Evolutionary conservation across 1,140 invertebrate genomes (phyloP), one percentile per base, ranked within the genome.

Genomic region (Ericerus pela): DNA sequence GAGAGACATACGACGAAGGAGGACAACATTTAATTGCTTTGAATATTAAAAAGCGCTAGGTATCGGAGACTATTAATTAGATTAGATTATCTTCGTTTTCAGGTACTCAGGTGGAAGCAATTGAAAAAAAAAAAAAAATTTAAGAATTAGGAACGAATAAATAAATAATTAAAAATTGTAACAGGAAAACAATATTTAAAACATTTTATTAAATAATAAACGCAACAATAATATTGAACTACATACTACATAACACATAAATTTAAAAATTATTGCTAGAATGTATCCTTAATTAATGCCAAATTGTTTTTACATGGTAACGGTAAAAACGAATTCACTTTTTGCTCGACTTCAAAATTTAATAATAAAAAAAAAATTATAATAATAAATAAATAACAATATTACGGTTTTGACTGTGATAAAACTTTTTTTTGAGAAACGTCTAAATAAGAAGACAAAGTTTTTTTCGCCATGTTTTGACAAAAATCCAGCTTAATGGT

Each of bases 221-320:
- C 41, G 26, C 41, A 47, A 47, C 41, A 47, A 47, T 47, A 47
- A 47, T 47, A 24, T 24, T 33, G 16, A n/a, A n/a, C 41, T 47
- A 47, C 41, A 47, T 47, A 47, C 41, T 47, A 47, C 41, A 47
- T 47, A 47, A 47, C 41, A 47, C 26, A 47, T 24, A 47, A 47
- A 16, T 47, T 47, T 47, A 47, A 47, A 47, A 47, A 47, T 47
- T 47, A 47, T 47, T 47, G 41, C 41, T 47, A 47, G 26, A 47
- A 47, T 47, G 22, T 22, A 22, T 47, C 18, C 3, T 24, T 22
- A 24, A 47, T n/a, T n/a, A 3, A 24, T 47, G 20, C 11, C 41
- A 24, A 41, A 24, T 18, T 47, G 10, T 47, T 47, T 47, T 14
- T 16, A 16, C 41, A 24, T 47, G 41, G 41, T 47, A 47, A 47